Conservation (phyloP, 2,113 vertebrate genomes). For the Xenopus laevis region DNA sequence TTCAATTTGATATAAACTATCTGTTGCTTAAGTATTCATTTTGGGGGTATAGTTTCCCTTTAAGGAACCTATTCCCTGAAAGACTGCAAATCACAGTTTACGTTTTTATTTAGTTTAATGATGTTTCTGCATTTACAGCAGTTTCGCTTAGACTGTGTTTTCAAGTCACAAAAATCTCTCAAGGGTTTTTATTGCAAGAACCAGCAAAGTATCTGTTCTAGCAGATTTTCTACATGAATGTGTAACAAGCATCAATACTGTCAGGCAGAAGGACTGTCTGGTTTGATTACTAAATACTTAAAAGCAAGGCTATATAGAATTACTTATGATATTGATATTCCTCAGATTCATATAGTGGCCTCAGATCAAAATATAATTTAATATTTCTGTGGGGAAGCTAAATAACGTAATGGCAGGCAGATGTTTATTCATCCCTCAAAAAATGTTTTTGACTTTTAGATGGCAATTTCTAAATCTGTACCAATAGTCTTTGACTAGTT, state of each 20-base stretch:
- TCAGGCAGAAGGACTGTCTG: not conserved
- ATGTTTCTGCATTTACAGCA: no score
- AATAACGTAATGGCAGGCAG: not conserved
- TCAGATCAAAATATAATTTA: not conserved
- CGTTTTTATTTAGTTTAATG: no score
- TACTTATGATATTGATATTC: constrained; percentile 8
- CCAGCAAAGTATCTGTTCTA: not conserved
- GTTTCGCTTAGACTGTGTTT: no score
- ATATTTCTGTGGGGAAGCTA: not conserved
- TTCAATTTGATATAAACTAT: no score
- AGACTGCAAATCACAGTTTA: no score
- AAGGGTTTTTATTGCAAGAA: not conserved
- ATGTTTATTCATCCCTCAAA: constrained; percentile 6
- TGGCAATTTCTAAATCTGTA: constrained; percentile 18
- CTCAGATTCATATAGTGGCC: constrained; percentile 7
- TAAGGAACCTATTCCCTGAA: no score
- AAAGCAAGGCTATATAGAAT: not conserved
- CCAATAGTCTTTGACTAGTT: not conserved
- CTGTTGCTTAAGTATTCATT: no score
- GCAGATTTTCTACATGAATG: constrained; percentile 10
- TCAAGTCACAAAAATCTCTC: no score
- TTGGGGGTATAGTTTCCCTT: no score
- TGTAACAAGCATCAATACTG: constrained; percentile 9
- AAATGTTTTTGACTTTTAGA: constrained; percentile 7
- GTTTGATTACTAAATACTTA: not conserved